Conservation (phyloP, 2,797 vertebrate species). For the Parotocinclus haroldoi region DNA sequence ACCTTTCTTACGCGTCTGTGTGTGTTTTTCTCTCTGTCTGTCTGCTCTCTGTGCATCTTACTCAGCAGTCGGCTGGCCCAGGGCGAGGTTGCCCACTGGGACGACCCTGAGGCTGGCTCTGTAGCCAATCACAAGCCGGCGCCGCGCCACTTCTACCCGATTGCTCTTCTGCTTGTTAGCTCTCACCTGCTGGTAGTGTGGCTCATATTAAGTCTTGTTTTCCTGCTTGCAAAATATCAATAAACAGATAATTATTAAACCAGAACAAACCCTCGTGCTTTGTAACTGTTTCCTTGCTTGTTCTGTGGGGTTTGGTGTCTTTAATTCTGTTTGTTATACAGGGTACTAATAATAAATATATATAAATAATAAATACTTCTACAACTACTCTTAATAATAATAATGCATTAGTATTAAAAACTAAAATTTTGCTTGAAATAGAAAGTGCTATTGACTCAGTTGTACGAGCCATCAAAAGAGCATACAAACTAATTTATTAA, state of each 20-base stretch:
- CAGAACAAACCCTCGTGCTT: conserved; percentile 52
- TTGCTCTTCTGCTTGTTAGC: conserved; percentile 99
- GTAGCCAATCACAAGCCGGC: conserved; percentile 95
- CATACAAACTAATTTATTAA: too few species aligned
- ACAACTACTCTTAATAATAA: too few species aligned
- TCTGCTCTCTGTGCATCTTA: conserved; percentile 72
- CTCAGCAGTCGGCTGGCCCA: conserved; percentile 90
- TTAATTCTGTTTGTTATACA: too few species aligned
- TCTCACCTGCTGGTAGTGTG: conserved; percentile 99
- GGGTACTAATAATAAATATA: too few species aligned
- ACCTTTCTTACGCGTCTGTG: conserved; percentile 46
- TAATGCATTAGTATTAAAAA: too few species aligned
- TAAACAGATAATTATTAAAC: conserved; percentile 78
- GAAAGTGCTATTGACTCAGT: too few species aligned
- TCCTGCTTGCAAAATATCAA: conserved; percentile 99
- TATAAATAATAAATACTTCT: too few species aligned
- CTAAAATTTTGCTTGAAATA: too few species aligned
- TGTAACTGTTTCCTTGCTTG: conserved; percentile 41
- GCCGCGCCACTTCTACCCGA: conserved; percentile 98
- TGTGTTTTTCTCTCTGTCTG: conserved; percentile 51
- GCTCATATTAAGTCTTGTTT: conserved; percentile 99
- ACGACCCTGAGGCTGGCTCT: conserved; percentile 92
- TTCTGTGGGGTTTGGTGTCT: neutral
- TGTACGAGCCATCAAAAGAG: too few species aligned
- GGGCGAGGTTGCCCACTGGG: conserved; percentile 88